Evolutionary conservation across 2,113 vertebrate species (phyloP).

Genomic region (Scatophagus argus): DNA sequence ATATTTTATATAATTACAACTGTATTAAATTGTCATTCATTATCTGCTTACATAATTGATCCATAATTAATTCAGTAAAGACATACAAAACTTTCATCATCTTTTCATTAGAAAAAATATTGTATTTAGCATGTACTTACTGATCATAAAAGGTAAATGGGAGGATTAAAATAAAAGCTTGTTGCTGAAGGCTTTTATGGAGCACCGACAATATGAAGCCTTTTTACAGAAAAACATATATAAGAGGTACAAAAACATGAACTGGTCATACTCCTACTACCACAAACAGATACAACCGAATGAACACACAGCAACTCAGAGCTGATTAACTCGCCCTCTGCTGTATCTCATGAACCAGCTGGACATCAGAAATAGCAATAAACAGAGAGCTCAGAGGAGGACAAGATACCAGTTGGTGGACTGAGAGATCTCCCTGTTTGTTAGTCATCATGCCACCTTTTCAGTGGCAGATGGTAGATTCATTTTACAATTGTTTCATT

Average conservation of each 20-base stretch:
- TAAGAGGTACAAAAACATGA: background rate
- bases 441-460: background rate
- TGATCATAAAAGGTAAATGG: background rate
- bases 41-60: background rate
- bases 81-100: background rate
- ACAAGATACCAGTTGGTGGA: slow-evolving; percentile 11
- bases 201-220: background rate
- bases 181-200: background rate
- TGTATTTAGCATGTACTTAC: background rate
- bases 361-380: slow-evolving; percentile 16
- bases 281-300: slow-evolving; percentile 7
- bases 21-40: background rate
- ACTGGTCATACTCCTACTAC: background rate
- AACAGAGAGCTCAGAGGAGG: slow-evolving; percentile 6
- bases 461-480: background rate
- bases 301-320: slow-evolving; percentile 26
- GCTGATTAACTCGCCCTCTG: slow-evolving; percentile 10
- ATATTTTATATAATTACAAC: background rate
- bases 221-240: no score
- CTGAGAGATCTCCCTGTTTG: slow-evolving; percentile 17
- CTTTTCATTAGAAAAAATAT: background rate
- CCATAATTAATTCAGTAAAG: background rate
- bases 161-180: background rate
- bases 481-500: background rate
- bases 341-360: background rate